phyloP scores from a whole-genome alignment of 30 jellyfish, hydroid and myxozoan genomes.

The Chironex yamaguchii region DNA sequence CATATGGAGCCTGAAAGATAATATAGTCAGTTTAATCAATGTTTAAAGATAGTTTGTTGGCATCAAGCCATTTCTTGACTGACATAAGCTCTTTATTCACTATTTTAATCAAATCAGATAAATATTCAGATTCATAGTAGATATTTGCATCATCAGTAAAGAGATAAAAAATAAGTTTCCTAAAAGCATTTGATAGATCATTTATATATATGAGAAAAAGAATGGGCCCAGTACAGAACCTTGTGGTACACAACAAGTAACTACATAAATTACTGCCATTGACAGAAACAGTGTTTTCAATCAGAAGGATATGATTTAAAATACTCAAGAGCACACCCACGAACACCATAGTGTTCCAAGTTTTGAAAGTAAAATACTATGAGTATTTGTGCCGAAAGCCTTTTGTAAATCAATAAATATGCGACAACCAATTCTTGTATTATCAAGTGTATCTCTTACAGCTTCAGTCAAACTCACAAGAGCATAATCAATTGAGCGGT shows the following conservation, averaged over 20 bases:
- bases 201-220: slow-evolving; percentile 3
- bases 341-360: slow-evolving; percentile 59
- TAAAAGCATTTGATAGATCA: slow-evolving; percentile 49
- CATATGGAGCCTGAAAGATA: slow-evolving; percentile 26
- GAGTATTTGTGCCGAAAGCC: slow-evolving; percentile 34
- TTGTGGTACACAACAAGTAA: slow-evolving; percentile 64
- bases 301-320: slow-evolving; percentile 30
- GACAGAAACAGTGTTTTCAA: slow-evolving; percentile 15
- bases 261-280: slow-evolving; percentile 29
- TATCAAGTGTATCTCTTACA: slow-evolving; percentile 60
- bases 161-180: slow-evolving; percentile 29
- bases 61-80: slow-evolving; percentile 18
- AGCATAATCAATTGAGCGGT: slow-evolving; percentile 41
- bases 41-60: neutral
- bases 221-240: slow-evolving; percentile 69
- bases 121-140: slow-evolving; percentile 24
- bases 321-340: slow-evolving; percentile 64
- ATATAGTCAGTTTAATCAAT: slow-evolving; percentile 25
- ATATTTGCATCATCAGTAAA: slow-evolving; percentile 31
- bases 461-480: slow-evolving; percentile 58
- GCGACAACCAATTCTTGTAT: slow-evolving; percentile 41
- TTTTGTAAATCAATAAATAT: slow-evolving; percentile 39
- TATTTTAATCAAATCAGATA: slow-evolving; percentile 2
- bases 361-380: slow-evolving; percentile 37
- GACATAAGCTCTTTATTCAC: no score